Base-by-base conservation (phyloP, 2,797 vertebrate species). In the Pempheris klunzingeri region DNA sequence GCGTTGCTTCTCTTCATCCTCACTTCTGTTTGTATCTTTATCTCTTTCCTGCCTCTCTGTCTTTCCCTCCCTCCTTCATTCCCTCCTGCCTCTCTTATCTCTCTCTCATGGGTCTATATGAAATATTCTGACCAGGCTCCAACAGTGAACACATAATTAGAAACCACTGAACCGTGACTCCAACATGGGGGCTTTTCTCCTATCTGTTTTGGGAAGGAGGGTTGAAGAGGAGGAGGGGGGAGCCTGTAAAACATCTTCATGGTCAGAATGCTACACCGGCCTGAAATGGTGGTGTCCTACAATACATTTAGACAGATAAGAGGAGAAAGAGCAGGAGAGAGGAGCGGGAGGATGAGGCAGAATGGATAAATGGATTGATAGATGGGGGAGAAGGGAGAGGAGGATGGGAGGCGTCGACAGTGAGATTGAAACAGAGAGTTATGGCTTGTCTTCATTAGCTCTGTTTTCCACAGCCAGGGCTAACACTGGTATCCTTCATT, bases 131-230 rank as follows among this genome's bases (percentile, higher is more conserved):
- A 82, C 86, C 82, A 46, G 72, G 73, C 84, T 87, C 71, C 79
- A 74, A 70, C 87, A 77, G 81, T 69, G 80, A 91, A 80, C 90
- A 79, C 70, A 90, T 92, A 92, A 93, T 93, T 92, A 90, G 90
- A 92, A 91, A 86, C 62, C 85, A 76, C 49, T 90, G 85, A 90
- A 86, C 84, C 71, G 17, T 86, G 87, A 86, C 87, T 83, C 69
- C 65, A 68, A 93, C 91, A 92, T 74, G 71, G 74, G 67, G 72
- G 69, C 66, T 86, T 81, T 86, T 75, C 80, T 86, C 81, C 65
- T 89, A 86, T 91, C 91, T 87, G 86, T 85, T 88, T 88, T 63
- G 77, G 65, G 57, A 57, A 60, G 41, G 61, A 46, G 39, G 58
- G 39, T 50, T 47, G 73, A 24, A 26, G 62, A 41, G 36, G 39